Evolutionary conservation across 2,113 vertebrate species (phyloP).

Genomic region (Trogon melanurus): DNA sequence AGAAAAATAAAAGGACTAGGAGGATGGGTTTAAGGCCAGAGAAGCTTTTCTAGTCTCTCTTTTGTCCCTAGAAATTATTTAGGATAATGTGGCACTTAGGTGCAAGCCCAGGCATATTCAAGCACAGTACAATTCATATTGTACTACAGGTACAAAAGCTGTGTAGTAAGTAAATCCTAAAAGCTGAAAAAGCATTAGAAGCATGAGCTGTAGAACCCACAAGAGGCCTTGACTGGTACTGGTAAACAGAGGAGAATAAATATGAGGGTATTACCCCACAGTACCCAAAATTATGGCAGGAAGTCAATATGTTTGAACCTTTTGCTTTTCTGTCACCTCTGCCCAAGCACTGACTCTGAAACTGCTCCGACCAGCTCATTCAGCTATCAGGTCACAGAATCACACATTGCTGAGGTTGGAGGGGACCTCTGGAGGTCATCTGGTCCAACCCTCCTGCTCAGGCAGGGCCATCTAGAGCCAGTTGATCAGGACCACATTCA

Average conservation of each 20-base stretch:
- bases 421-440: neutral
- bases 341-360: neutral
- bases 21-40: neutral
- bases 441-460: neutral
- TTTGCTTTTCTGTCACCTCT: neutral
- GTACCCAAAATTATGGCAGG: neutral
- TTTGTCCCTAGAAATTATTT: neutral
- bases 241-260: neutral
- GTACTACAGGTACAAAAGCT: fast-evolving
- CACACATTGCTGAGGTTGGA: neutral
- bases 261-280: neutral
- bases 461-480: neutral
- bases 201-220: neutral
- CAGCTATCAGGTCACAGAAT: neutral
- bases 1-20: neutral
- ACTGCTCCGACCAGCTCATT: neutral
- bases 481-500: neutral
- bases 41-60: neutral
- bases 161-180: neutral
- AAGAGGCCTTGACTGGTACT: neutral
- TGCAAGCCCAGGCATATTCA: neutral
- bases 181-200: neutral
- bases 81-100: neutral
- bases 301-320: neutral
- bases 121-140: neutral